Percentiles rank a stretch among this genome's conserved stretches.
Conservation (phyloP, 2,797 vertebrate genomes). For the Tarsius wallacei region DNA sequence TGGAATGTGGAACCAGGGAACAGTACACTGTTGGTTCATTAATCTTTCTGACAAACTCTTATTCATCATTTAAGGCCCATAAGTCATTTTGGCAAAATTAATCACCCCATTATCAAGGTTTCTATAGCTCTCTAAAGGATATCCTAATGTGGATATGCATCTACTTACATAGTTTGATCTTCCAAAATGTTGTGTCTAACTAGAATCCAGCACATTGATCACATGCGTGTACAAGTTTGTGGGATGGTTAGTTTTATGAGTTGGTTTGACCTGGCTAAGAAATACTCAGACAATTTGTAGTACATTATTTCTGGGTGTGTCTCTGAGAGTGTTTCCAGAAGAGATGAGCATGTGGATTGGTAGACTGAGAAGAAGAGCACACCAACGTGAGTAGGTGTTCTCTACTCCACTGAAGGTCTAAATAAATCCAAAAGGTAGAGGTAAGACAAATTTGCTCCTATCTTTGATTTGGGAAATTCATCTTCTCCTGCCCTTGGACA, state of each 20-base stretch:
- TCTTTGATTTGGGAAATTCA: background rate
- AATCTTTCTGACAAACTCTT: conserved; percentile 25
- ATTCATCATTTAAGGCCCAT: conserved; percentile 39
- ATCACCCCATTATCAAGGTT: conserved; percentile 27
- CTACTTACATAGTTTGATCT: conserved; percentile 13
- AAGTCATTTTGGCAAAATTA: conserved; percentile 10
- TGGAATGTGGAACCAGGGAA: background rate
- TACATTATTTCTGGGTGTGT: background rate
- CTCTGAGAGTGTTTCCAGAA: background rate
- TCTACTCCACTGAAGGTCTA: background rate
- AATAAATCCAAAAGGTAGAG: background rate
- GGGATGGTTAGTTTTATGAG: background rate
- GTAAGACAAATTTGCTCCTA: no score
- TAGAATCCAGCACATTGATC: background rate
- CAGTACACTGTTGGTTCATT: background rate
- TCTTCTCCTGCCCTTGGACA: background rate
- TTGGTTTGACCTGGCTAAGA: background rate
- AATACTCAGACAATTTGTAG: background rate
- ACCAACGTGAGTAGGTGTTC: no score
- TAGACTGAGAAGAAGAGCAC: background rate
- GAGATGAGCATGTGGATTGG: background rate
- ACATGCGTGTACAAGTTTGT: background rate
- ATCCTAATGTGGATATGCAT: background rate
- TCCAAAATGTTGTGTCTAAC: background rate
- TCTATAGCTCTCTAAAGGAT: background rate